These are phyloP conservation scores for Limnephilus marmoratus DNA, from an alignment of 2,888 invertebrate species.

Conservation along the genomic window DNA sequence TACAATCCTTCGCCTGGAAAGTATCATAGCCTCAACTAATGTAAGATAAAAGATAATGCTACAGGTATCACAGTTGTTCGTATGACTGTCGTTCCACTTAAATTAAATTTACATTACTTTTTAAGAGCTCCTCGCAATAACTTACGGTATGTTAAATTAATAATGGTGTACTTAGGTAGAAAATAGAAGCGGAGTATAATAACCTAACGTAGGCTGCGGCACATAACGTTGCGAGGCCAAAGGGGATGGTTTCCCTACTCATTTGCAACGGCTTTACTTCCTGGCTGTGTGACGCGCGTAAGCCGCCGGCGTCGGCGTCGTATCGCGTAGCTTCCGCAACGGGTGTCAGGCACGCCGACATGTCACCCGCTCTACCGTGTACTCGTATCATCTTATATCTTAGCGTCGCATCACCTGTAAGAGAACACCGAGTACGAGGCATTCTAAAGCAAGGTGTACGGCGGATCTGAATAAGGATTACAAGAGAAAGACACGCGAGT, in stretches of 20 bases:
- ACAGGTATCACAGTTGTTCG: no score
- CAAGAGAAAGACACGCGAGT: not conserved
- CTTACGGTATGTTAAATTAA: not conserved
- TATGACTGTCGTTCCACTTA: not conserved
- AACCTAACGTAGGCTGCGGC: not conserved
- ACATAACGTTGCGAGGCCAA: not conserved
- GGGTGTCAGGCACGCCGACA: not conserved
- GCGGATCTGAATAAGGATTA: not conserved
- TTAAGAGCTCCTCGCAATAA: not conserved
- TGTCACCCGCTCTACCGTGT: conserved; percentile 1
- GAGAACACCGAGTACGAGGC: not conserved
- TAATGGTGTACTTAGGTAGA: not conserved
- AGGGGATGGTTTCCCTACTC: not conserved
- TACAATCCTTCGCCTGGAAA: not conserved
- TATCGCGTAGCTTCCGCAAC: not conserved
- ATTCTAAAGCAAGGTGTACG: not conserved
- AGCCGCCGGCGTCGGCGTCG: not conserved
- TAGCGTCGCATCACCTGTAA: not conserved
- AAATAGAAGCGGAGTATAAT: not conserved
- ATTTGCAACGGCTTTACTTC: conserved; percentile 4
- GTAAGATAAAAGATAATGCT: no score
- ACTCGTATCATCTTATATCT: not conserved
- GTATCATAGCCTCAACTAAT: no score
- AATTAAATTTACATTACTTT: not conserved
- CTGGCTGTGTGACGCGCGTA: conserved; percentile 9